Base-by-base conservation (phyloP, 1,140 invertebrate species). In the Diuraphis noxia region DNA sequence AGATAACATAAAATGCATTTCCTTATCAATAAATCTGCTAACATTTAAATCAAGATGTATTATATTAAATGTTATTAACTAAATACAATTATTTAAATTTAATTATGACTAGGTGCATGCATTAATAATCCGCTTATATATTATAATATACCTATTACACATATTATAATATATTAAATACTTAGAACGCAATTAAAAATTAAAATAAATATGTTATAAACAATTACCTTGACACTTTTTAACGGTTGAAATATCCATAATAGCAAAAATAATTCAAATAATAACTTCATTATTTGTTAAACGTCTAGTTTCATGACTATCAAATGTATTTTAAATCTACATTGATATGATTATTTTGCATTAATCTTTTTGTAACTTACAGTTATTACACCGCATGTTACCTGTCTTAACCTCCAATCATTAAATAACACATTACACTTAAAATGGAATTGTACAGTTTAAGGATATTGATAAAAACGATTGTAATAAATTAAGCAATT, bases 141-240 rank as follows among this genome's bases (percentile, higher is more conserved):
- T 81, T 81, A 23, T 81, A 40, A 81, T 40, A 40, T 40, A 40
- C 77, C 9, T 81, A 81, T 81, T 10, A 38, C 23, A 25, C 38
- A 40, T 38, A 25, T 38, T 25, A 25, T 36, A 79, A 25, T 36
- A 79, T 38, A 81, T 81, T 81, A 38, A 81, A 25, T n/a, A 17
- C 5, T 38, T 81, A 40, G 21, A 84, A 84, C 40, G 30, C 72
- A 46, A 46, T 85, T 46, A 8, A n/a, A 85, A 25, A 38, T 40
- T 40, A 17, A 2, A 82, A 49, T 49, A 21, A 41, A 82, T 30
- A 30, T 41, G 38, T 30, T 41, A 38, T 40, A 82, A 82, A 30
- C 17, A 82, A 82, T 85, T 88, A 88, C 86, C 86, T 88, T 88
- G 63, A 88, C 36, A 34, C 86, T 63, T n/a, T 63, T 88, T 40